Evolutionary conservation across 1,140 invertebrate species (phyloP), one percentile per base, ranked within the genome.

Genomic region (Drosophila erecta): DNA sequence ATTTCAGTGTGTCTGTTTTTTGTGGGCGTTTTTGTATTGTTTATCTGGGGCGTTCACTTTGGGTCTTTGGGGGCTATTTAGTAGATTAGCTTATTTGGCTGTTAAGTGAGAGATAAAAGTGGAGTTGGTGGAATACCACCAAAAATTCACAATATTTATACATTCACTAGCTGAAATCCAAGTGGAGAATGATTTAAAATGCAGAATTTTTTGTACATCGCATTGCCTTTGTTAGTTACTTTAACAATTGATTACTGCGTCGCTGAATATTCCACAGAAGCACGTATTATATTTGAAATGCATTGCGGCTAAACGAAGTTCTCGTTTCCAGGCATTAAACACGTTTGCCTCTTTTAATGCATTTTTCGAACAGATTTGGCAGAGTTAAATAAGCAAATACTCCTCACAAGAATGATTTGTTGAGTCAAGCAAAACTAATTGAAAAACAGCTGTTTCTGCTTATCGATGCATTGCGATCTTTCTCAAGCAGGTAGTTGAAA

Each of bases 201-300:
- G 0, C 0, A 0, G 17, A n/a, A 8, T 15, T 56, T 14, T 1
- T 12, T 27, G 1, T 3, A 20, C 3, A 40, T 35, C 56, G 56
- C 17, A 24, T 38, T 30, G 27, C 30, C n/a, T 17, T 62, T 47
- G 33, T 38, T 59, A 54, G 46, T 58, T 33, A 33, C 14, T 55
- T 43, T 40, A 44, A 8, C 46, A 40, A 54, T 65, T 51, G 46
- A 50, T 53, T 58, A 44, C 14, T 38, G 11, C 30, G 30, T 20
- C 40, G 33, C 40, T 44, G 11, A 73, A 43, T 35, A 78, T 67
- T 78, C 33, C 4, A 0, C 22, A 4, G 37, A 41, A 51, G 54
- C 79, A 81, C 79, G 79, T 81, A 44, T 38, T 17, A 27, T 17
- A 59, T 43, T 60, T 58, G 50, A 80, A 80, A 41, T 57, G 41